Base-by-base conservation (phyloP, 1,140 invertebrate species). In the Choristoneura fumiferana region DNA sequence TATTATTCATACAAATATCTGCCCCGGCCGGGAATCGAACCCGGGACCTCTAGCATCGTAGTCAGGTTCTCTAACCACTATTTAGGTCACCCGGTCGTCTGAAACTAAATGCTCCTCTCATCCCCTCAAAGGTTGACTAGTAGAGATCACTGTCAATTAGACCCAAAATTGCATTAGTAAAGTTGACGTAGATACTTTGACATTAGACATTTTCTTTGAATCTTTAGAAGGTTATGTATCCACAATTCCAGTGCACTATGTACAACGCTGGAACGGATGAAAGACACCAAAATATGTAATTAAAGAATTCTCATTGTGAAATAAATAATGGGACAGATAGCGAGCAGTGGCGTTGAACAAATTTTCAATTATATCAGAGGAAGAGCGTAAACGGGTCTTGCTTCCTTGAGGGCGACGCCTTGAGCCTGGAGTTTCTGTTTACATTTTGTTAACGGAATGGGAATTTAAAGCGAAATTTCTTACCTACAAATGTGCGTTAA, bases 361-460 rank as follows among this genome's bases (percentile, higher is more conserved):
- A 84, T 79, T 84, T 84, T 79, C 78, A 81, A 81, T 84, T 83
- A 83, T 84, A 81, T 78, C 62, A 69, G 63, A 62, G 75, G 60
- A 67, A 53, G 60, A 70, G 63, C 65, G 67, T 58, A 71, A 71
- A 60, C 63, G 65, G 58, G 59, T 45, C 69, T 63, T 54, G 64
- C 43, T 74, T 69, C 69, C 60, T 55, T 57, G 45, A 60, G 63
- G 64, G 55, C 62, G 38, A 58, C 60, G 65, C 69, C 70, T 65
- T 57, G 38, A 65, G 65, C 67, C 58, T 62, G 57, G 67, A 73
- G 59, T 72, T 78, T 75, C 69, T 84, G 76, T 84, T 84, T 84
- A 82, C 73, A 83, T 83, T 84, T 83, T 80, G 76, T 83, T 83
- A 83, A 78, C 69, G 71, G 66, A 84, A 82, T 82, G 76, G 76